Evolutionary conservation across 2,888 invertebrate genomes (phyloP), one percentile per base, ranked within the genome.

Genomic region (Harpalus rubripes): DNA sequence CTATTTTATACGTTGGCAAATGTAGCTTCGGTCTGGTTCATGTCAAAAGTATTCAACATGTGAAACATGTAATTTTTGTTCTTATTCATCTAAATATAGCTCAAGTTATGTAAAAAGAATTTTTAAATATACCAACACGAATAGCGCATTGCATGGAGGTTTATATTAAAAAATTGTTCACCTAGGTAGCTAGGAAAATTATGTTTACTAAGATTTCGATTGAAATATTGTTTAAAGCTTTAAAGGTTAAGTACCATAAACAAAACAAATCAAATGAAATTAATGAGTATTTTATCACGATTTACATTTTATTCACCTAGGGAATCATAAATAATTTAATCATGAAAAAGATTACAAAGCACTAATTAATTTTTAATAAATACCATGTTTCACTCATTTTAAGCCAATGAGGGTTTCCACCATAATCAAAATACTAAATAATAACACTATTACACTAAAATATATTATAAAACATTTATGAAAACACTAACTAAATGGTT

Each of bases 61-160:
- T 63, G 63, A 63, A 18, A 5, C 63, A 22, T 63, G 63, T 63
- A 63, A 63, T 61, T 63, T 63, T 63, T 63, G 63, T 63, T 63
- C 63, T 63, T 63, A 63, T 63, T 63, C 4, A 63, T 22, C 63
- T 63, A 63, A 22, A 63, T 22, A 63, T 63, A 63, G 12, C 0
- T 10, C 63, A 26, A 0, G 63, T 63, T 63, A 63, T 63, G 63
- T 63, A 63, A 63, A 63, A 63, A 22, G 63, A 26, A 26, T 63
- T 63, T 63, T 63, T 22, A 63, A 63, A 63, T 26, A 22, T 63
- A 63, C 8, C 10, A 52, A 52, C 44, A 10, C 2, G 12, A 52
- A 6, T 52, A 52, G 44, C 44, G 44, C 10, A 52, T 52, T 52
- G 44, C 44, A 52, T 52, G 44, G 5, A 52, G 12, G 44, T 52